Percentiles rank a stretch among this genome's conserved stretches.
phyloP scores from a whole-genome alignment of 1,140 invertebrate species.

The Saccostrea glomerata region DNA sequence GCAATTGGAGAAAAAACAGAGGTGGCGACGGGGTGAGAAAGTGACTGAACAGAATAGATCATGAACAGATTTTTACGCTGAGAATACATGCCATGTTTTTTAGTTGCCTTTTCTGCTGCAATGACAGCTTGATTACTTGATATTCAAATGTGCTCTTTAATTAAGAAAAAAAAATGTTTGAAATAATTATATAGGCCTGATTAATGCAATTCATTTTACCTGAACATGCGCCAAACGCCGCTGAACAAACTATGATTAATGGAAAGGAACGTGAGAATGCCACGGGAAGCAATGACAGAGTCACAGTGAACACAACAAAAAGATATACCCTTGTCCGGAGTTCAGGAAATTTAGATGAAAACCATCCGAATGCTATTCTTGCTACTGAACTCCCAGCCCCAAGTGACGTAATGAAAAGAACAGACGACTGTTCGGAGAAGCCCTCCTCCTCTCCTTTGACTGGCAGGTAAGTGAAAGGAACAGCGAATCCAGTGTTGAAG shows the following conservation, averaged over 20 bases:
- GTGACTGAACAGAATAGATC: no score
- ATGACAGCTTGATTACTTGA: no score
- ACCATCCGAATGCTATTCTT: neutral
- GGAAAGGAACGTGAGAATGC: neutral
- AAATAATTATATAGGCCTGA: no score
- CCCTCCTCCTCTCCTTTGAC: neutral
- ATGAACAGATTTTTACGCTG: no score
- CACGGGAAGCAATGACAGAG: neutral
- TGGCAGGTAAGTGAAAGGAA: neutral
- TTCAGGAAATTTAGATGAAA: neutral
- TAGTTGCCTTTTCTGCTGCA: no score
- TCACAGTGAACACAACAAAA: neutral
- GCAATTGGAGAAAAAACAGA: no score
- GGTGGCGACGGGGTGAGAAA: no score
- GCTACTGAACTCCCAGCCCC: neutral
- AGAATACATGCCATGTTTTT: no score
- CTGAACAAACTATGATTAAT: neutral
- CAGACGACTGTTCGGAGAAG: neutral
- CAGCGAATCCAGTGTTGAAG: neutral
- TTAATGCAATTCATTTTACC: neutral
- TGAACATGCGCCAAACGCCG: neutral
- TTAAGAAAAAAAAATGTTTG: no score
- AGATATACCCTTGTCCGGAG: neutral
- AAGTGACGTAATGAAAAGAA: neutral
- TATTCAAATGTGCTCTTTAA: no score